Conservation (phyloP, 2,888 invertebrate genomes). For the Amblyjoppa fuscipennis region DNA sequence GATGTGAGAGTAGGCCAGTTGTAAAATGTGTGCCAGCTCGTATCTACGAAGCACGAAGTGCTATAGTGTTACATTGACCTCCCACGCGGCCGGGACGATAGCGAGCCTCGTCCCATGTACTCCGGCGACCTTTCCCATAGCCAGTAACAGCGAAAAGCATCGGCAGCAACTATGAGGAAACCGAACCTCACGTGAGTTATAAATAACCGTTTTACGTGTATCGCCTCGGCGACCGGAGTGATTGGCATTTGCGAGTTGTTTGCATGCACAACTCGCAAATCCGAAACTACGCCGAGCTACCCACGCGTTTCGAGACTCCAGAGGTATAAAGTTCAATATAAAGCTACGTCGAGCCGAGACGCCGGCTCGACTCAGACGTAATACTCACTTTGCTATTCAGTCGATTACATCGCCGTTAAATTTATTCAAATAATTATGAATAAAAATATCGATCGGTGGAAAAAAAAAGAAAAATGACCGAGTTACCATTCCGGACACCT, state of each 20-base stretch:
- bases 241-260: conserved; percentile 65
- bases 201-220: conserved; percentile 59
- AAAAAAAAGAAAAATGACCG: conserved; percentile 6
- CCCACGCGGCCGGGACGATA: conserved; percentile 31
- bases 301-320: conserved; percentile 35
- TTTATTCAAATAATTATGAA: neutral
- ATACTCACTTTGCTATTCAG: neutral
- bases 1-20: neutral
- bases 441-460: conserved; percentile 2
- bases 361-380: neutral
- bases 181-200: conserved; percentile 50
- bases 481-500: neutral
- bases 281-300: conserved; percentile 40
- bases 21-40: neutral
- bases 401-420: conserved; percentile 1
- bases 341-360: neutral
- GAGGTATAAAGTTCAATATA: neutral
- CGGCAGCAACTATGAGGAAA: conserved; percentile 45
- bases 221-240: conserved; percentile 46
- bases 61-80: conserved; percentile 11
- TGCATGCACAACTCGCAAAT: conserved; percentile 63
- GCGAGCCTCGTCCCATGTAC: conserved; percentile 8
- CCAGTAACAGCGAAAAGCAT: conserved; percentile 27
- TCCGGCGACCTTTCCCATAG: conserved; percentile 59
- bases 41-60: neutral